Base-by-base conservation (phyloP, 2,113 vertebrate species). In the Epinephelus moara region DNA sequence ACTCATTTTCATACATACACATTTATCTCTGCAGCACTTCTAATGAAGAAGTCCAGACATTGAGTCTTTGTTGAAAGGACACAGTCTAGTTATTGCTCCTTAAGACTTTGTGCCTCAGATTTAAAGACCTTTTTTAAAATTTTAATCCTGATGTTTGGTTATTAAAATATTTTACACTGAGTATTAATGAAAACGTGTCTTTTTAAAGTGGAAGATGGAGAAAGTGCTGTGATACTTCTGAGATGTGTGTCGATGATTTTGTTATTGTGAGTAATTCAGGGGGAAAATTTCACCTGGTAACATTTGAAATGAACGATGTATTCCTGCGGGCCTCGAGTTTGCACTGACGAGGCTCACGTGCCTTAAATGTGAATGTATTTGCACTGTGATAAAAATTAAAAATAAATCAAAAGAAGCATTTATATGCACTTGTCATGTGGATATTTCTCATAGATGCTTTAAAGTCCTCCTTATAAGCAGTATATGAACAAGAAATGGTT, bases 341-440 rank as follows among this genome's bases (percentile, higher is more conserved):
- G 82, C 90, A 92, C 88, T 80, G 76, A 86, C 19, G 0, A 63
- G 42, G 73, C 60, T 30, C 80, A 18, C 30, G 62, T 86, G 88
- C 84, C 87, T 91, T 79, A 70, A 91, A 91, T 94, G 91, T 94
- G 87, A 91, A 90, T 90, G 60, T 84, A 79, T 79, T 90, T 92
- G 85, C 83, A 90, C 90, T 92, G 69, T 86, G 81, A 89, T 81
- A 53, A 87, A 87, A 92, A 87, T 13, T 69, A 17, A 63, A 71
- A 71, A 69, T 68, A 67, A 82, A 74, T 78, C 56, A 66, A 78
- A 64, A 30, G 5, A 78, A 80, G 23, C 37, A 47, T 74, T 87
- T 68, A 7, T 70, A 75, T 68, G 10, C 1, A 19, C 4, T 55
- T 49, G 25, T 75, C 52, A 1, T 60, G 5, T 40, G 15, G 14